Percentiles rank a stretch among this genome's conserved stretches.
Conservation (phyloP, 2,113 vertebrate genomes). For the Pogona vitticeps region DNA sequence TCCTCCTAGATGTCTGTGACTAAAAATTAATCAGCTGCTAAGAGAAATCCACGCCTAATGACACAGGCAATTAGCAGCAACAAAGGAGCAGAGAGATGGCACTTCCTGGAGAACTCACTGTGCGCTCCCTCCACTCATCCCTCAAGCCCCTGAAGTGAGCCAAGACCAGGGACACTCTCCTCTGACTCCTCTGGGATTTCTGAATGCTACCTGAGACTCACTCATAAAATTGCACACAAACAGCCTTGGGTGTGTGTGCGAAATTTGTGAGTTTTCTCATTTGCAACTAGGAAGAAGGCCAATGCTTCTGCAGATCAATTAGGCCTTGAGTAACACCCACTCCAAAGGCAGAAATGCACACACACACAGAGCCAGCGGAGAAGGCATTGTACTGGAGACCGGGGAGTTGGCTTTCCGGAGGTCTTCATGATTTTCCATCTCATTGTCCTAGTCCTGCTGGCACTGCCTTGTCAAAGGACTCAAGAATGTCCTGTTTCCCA, state of each 20-base stretch:
- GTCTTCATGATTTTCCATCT: not conserved
- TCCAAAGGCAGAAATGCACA: too few species aligned
- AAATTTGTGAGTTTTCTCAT: not conserved
- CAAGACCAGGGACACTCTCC: rapidly evolving
- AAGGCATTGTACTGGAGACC: not conserved
- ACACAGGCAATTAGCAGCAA: not conserved
- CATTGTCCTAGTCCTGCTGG: not conserved
- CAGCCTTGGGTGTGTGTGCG: too few species aligned
- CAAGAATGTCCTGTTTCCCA: not conserved
- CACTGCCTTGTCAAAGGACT: not conserved
- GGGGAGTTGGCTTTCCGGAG: not conserved
- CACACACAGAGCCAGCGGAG: not conserved
- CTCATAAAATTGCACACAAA: not conserved
- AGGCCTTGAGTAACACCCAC: not conserved
- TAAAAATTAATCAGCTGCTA: not conserved
- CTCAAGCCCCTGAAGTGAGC: not conserved
- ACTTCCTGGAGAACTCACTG: not conserved
- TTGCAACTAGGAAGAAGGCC: not conserved
- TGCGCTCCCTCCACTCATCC: not conserved
- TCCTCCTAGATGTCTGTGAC: not conserved
- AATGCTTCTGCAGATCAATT: too few species aligned
- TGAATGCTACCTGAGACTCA: too few species aligned
- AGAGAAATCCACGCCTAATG: not conserved
- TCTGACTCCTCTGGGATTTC: not conserved
- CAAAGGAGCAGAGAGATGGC: not conserved